A percentile compares a stretch with the other conserved stretches of the same genome.
Conservation (phyloP, 2,113 vertebrate species). For the Lathamus discolor region DNA sequence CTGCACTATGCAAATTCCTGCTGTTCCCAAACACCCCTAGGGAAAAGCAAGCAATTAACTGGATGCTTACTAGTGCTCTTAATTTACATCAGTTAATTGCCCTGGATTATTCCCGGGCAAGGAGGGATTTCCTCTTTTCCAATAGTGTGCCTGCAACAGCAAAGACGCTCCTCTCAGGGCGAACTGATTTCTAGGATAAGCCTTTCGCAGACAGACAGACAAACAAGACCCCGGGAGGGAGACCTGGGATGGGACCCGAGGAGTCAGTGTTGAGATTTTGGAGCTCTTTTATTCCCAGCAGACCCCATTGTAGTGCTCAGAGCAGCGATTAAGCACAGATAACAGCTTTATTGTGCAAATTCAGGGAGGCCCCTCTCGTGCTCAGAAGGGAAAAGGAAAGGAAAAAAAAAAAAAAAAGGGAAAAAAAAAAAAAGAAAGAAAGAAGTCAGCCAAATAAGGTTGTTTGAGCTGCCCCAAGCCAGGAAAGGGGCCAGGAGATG, state of each 20-base stretch:
- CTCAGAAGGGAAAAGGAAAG: not conserved
- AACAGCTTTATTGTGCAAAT: constrained; percentile 58
- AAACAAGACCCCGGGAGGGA: not conserved
- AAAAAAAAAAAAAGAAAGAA: not conserved
- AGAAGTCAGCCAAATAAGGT: constrained; percentile 93
- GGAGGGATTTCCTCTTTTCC: not conserved
- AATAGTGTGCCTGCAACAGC: not conserved
- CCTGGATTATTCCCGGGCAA: not conserved
- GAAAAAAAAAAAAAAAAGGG: not conserved
- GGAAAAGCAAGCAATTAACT: constrained; percentile 1
- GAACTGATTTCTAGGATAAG: not conserved
- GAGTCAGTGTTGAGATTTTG: not conserved
- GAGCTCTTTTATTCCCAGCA: not conserved
- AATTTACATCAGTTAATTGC: constrained; percentile 30
- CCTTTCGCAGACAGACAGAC: not conserved
- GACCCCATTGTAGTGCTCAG: not conserved
- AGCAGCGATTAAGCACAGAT: constrained; percentile 64
- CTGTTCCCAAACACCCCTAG: not conserved
- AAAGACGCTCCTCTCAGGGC: not conserved
- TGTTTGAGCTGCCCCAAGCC: constrained; percentile 53
- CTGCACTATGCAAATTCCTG: not conserved
- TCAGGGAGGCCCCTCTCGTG: constrained; percentile 14
- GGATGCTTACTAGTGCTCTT: not conserved
- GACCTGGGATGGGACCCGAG: not conserved
- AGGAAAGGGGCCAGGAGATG: constrained; percentile 91